Percentiles rank a stretch among this genome's conserved stretches.
These are phyloP conservation scores for Centropyge bicolor DNA, from an alignment of 2,797 vertebrate species.

Conservation along the genomic window DNA sequence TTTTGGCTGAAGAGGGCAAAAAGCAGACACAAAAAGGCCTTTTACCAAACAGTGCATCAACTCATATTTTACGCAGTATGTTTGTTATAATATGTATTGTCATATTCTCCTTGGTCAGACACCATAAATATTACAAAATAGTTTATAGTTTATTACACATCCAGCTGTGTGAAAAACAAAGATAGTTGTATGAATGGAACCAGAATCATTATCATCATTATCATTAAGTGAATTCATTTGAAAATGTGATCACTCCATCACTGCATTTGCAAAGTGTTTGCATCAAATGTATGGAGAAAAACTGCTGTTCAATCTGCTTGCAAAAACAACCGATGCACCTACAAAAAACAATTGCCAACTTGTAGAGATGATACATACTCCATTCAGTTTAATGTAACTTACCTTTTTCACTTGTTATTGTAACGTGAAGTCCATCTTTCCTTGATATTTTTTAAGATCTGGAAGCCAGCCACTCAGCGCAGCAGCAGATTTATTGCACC, in stretches of 20 bases:
- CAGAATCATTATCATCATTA: background rate
- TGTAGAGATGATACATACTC: background rate
- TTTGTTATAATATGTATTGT: background rate
- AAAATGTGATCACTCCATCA: background rate
- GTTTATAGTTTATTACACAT: background rate
- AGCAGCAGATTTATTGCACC: background rate
- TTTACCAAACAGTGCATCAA: background rate
- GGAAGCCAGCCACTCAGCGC: background rate
- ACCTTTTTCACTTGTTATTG: slow-evolving; percentile 64
- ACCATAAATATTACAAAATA: background rate
- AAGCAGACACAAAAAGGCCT: background rate
- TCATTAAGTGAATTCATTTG: background rate
- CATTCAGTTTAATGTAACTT: slow-evolving; percentile 27
- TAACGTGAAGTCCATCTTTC: slow-evolving; percentile 57
- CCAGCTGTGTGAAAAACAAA: background rate
- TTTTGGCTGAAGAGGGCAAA: background rate
- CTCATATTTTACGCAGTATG: background rate
- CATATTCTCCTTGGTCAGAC: background rate
- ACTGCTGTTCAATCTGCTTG: background rate
- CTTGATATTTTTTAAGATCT: slow-evolving; percentile 12
- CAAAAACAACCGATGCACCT: background rate
- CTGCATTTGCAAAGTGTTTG: background rate
- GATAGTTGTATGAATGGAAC: background rate
- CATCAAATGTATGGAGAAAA: background rate
- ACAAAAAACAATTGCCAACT: background rate